phyloP scores from a whole-genome alignment of 2,797 vertebrate species.

The Poecilia gillii region DNA sequence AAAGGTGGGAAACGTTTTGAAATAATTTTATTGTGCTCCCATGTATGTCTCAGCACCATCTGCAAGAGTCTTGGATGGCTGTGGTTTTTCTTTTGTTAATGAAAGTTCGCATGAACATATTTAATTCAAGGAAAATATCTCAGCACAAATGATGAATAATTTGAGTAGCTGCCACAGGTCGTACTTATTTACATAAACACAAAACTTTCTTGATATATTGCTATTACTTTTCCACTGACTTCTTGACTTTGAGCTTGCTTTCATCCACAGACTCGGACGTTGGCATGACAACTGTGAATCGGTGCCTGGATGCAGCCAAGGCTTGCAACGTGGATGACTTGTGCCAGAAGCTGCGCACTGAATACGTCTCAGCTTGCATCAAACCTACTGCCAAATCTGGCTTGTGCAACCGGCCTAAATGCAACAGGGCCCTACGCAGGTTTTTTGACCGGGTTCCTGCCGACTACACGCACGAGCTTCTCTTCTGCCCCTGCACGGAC shows the following conservation, averaged over 20 bases:
- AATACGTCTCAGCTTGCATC: slow-evolving; percentile 93
- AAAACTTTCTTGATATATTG: slow-evolving; percentile 6
- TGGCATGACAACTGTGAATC: slow-evolving; percentile 87
- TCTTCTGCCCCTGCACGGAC: slow-evolving; percentile 94
- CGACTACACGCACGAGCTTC: slow-evolving; percentile 93
- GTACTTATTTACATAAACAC: slow-evolving; percentile 1
- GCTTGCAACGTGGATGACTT: slow-evolving; percentile 93
- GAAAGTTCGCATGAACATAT: neutral
- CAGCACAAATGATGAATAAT: slow-evolving; percentile 15
- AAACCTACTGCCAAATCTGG: slow-evolving; percentile 83
- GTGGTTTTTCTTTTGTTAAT: neutral
- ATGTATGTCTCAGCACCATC: neutral
- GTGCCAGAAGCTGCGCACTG: slow-evolving; percentile 91
- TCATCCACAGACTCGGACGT: slow-evolving; percentile 84
- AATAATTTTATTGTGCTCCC: neutral
- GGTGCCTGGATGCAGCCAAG: slow-evolving; percentile 94
- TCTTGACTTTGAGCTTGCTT: slow-evolving; percentile 37
- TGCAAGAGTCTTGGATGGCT: neutral
- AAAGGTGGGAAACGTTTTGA: neutral
- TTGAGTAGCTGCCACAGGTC: neutral
- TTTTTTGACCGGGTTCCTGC: slow-evolving; percentile 94
- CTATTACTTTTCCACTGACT: slow-evolving; percentile 14
- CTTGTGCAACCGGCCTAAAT: slow-evolving; percentile 88
- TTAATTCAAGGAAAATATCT: slow-evolving; percentile 8
- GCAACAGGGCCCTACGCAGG: slow-evolving; percentile 92